Percentiles rank a stretch among this genome's conserved stretches.
These are phyloP conservation scores for Chionomys nivalis DNA, from an alignment of 2,113 vertebrate genomes.

Conservation along the genomic window DNA sequence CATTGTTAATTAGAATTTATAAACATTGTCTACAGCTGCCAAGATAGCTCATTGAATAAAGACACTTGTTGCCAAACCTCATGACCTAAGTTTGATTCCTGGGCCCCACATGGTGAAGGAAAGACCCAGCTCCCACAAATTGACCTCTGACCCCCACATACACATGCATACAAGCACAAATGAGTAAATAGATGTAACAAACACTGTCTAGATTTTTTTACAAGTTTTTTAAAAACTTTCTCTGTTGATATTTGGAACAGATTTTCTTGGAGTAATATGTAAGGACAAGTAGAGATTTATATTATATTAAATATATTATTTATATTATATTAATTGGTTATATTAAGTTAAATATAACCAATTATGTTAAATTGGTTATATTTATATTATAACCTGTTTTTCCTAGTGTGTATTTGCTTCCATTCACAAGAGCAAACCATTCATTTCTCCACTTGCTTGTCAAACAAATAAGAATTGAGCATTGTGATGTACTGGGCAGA, in stretches of 20 bases:
- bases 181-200: neutral
- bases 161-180: neutral
- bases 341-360: no score
- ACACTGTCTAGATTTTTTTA: neutral
- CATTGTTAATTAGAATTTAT: neutral
- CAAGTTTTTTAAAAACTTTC: conserved; percentile 16
- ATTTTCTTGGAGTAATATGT: neutral
- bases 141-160: neutral
- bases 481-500: neutral
- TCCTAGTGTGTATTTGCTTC: neutral
- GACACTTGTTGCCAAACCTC: neutral
- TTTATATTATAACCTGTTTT: neutral
- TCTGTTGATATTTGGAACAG: neutral
- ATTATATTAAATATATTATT: neutral
- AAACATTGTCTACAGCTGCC: neutral
- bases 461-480: neutral
- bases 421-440: neutral
- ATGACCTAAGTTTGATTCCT: neutral
- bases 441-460: neutral
- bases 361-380: no score
- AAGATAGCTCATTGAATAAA: neutral
- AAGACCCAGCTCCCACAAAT: neutral
- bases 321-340: neutral
- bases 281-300: neutral
- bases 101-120: neutral